Percentiles rank a stretch among this genome's conserved stretches.
Evolutionary conservation across 2,888 invertebrate genomes (phyloP).

Genomic region (Eurytoma californica): DNA sequence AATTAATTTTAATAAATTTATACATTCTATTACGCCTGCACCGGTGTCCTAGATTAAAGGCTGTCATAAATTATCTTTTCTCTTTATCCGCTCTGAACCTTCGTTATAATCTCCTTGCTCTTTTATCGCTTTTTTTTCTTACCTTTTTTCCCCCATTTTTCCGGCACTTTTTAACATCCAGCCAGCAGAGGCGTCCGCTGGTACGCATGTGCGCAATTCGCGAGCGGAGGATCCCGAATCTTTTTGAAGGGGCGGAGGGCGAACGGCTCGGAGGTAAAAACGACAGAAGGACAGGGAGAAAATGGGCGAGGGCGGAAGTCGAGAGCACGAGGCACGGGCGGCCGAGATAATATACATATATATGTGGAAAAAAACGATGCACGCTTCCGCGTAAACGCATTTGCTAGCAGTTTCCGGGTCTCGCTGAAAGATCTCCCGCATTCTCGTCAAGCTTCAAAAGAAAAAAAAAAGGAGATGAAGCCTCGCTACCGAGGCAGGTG

Average conservation of each 20-base stretch:
- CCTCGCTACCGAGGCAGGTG: not conserved
- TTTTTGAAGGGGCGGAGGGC: not conserved
- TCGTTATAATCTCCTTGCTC: not conserved
- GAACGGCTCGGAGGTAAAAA: not conserved
- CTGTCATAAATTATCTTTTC: not conserved
- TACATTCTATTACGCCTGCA: too few species aligned
- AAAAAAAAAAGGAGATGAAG: not conserved
- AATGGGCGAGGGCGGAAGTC: not conserved
- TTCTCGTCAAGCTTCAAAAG: too few species aligned
- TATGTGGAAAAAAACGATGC: not conserved
- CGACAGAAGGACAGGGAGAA: not conserved
- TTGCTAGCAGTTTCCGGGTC: slow-evolving; percentile 22
- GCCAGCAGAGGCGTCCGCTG: not conserved
- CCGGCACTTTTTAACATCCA: slow-evolving; percentile 1
- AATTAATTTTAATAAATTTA: too few species aligned
- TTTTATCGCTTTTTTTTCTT: not conserved
- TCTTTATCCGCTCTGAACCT: not conserved
- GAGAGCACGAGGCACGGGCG: not conserved
- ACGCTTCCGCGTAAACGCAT: not conserved
- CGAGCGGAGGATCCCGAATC: not conserved
- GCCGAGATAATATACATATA: too few species aligned
- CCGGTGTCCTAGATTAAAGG: too few species aligned
- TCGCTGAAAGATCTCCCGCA: not conserved
- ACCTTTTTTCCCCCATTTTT: not conserved
- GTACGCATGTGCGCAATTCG: not conserved